Conservation (phyloP, 1,140 invertebrate genomes). For the Thaumatotibia leucotreta region DNA sequence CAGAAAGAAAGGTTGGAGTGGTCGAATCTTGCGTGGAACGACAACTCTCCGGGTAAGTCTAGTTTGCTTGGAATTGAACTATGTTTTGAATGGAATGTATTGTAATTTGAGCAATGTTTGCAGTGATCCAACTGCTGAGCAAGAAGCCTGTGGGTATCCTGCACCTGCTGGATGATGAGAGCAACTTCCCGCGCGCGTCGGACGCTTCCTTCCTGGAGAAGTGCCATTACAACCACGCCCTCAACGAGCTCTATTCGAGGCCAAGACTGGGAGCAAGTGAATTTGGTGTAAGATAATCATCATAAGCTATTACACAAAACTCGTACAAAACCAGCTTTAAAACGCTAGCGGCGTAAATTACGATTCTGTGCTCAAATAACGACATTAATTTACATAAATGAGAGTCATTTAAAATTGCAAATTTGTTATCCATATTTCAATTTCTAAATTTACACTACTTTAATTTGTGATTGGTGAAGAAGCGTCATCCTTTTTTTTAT, state of each 20-base stretch:
- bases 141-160: slow-evolving; percentile 98
- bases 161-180: slow-evolving; percentile 96
- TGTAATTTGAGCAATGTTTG: slow-evolving; percentile 42
- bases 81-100: not conserved
- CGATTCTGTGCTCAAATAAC: not conserved
- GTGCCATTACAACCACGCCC: slow-evolving; percentile 97
- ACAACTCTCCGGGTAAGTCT: slow-evolving; percentile 78
- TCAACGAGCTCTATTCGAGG: slow-evolving; percentile 94
- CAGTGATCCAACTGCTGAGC: slow-evolving; percentile 93
- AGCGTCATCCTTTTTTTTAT: not conserved
- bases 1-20: slow-evolving; percentile 96
- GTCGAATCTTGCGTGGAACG: slow-evolving; percentile 88
- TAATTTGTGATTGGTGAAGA: not conserved
- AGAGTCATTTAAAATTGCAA: not conserved
- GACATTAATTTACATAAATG: not conserved
- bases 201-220: slow-evolving; percentile 97
- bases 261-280: slow-evolving; percentile 93
- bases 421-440: not conserved
- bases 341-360: not conserved
- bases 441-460: not conserved
- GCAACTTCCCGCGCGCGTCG: slow-evolving; percentile 97
- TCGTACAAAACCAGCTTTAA: not conserved
- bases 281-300: slow-evolving; percentile 81
- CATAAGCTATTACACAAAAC: not conserved
- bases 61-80: slow-evolving; percentile 1